phyloP scores from a whole-genome alignment of 2,113 vertebrate species.

The Chroicocephalus ridibundus region DNA sequence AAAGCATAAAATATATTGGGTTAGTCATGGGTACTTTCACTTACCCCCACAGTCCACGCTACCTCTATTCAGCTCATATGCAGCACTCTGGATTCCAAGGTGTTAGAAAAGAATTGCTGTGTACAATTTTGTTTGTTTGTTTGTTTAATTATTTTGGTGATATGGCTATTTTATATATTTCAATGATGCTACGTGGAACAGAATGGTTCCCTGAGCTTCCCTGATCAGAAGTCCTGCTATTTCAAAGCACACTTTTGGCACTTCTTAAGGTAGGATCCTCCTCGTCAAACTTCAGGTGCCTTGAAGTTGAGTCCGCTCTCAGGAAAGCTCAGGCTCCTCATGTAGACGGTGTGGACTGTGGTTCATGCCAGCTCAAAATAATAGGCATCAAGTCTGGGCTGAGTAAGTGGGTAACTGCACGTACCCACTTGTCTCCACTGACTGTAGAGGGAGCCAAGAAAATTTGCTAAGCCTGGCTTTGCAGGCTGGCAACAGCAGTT shows the following conservation, averaged over 20 bases:
- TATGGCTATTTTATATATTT: background rate
- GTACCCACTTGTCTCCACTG: background rate
- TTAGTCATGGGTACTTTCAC: background rate
- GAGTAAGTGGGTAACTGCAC: background rate
- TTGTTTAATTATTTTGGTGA: background rate
- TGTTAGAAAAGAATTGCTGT: background rate
- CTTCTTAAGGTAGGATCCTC: background rate
- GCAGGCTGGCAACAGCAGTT: background rate
- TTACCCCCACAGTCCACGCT: background rate
- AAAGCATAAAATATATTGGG: background rate
- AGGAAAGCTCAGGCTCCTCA: background rate
- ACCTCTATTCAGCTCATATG: background rate
- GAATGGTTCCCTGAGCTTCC: background rate
- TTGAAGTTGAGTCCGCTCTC: background rate
- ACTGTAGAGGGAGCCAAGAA: background rate
- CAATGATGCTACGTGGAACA: background rate
- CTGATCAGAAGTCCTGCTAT: background rate
- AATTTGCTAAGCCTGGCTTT: background rate
- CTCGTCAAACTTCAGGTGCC: background rate
- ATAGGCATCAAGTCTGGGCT: fast-evolving
- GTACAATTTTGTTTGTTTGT: background rate
- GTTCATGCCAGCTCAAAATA: background rate
- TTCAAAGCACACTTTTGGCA: background rate
- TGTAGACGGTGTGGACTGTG: background rate
- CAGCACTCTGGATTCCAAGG: background rate